Evolutionary conservation across 1,140 invertebrate species (phyloP), one percentile per base, ranked within the genome.

Genomic region (Augochlora pura): DNA sequence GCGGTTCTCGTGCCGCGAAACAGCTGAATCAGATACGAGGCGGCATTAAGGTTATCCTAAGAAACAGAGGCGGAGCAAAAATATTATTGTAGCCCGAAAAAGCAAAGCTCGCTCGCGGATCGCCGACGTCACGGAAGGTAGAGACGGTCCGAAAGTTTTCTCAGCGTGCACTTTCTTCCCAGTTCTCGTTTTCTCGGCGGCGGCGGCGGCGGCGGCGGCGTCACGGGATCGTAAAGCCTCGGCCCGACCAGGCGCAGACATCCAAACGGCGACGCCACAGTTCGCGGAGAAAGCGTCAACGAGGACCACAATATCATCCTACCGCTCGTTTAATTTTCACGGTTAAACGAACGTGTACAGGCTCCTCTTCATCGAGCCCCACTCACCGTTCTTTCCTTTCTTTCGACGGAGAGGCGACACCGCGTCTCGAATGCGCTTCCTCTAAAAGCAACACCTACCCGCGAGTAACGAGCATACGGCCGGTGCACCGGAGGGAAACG

Each of bases 391-490:
- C n/a, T 54, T 54, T 18, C 60, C 12, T 68, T 42, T 25, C 49
- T 4, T 25, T 25, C 38, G 5, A 10, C 14, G 0, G 16, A 2
- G 67, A n/a, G 49, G 60, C 67, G 69, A 6, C 52, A 27, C 27
- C 38, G 77, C 32, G 68, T 73, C 16, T 8, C 16, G 70, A 72
- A 14, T 46, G 62, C 76, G 62, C 38, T 21, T 12, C 25, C 18
- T 21, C 54, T n/a, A 12, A 46, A 46, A 21, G 16, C 25, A 69
- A 69, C 83, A 68, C 77, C 46, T 54, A 65, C 59, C 59, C 21
- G 54, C 72, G 62, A 84, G 52, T 74, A 77, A 74, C 70, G 77
- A 84, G 72, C 72, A 39, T 74, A 74, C 72, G 18, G 7, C 63
- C 78, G 73, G 77, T 62, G 77, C 69, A 42, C 42, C 49, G 27